A percentile compares a stretch with the other conserved stretches of the same genome.
Conservation (phyloP, 2,797 vertebrate species). For the Sebastes melanostomus region DNA sequence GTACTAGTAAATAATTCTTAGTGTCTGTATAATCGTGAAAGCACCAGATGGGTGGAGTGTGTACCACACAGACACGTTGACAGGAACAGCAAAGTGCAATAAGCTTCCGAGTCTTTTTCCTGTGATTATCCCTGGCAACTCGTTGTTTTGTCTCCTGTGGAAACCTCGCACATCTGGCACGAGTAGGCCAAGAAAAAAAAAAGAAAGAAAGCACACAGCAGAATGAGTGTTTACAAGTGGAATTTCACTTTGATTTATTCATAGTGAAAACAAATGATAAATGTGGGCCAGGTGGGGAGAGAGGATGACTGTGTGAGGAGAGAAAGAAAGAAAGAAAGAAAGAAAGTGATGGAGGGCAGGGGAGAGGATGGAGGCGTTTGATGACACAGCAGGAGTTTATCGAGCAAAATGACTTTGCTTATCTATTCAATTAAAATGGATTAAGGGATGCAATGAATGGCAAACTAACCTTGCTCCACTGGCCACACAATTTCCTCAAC, state of each 20-base stretch:
- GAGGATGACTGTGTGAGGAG: background rate
- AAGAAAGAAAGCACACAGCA: background rate
- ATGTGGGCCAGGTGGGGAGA: background rate
- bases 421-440: constrained; percentile 77
- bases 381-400: constrained; percentile 72
- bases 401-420: constrained; percentile 71
- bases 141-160: background rate
- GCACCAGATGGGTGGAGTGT: constrained; percentile 22
- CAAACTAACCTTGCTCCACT: constrained; percentile 65
- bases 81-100: constrained; percentile 3
- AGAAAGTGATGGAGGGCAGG: constrained; percentile 35
- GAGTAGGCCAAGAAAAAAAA: background rate
- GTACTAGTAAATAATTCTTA: constrained; percentile 14
- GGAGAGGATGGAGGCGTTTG: constrained; percentile 42
- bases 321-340: background rate
- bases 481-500: constrained; percentile 55
- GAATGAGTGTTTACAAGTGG: background rate
- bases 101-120: background rate
- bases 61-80: constrained; percentile 4
- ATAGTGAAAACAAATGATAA: background rate
- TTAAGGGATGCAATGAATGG: constrained; percentile 65
- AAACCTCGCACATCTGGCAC: constrained; percentile 16
- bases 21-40: constrained; percentile 8
- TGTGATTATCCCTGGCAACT: constrained; percentile 7
- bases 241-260: background rate